A percentile compares a stretch with the other conserved stretches of the same genome.
Evolutionary conservation across 2,113 vertebrate genomes (phyloP).

Genomic region (Herpailurus yagouaroundi): DNA sequence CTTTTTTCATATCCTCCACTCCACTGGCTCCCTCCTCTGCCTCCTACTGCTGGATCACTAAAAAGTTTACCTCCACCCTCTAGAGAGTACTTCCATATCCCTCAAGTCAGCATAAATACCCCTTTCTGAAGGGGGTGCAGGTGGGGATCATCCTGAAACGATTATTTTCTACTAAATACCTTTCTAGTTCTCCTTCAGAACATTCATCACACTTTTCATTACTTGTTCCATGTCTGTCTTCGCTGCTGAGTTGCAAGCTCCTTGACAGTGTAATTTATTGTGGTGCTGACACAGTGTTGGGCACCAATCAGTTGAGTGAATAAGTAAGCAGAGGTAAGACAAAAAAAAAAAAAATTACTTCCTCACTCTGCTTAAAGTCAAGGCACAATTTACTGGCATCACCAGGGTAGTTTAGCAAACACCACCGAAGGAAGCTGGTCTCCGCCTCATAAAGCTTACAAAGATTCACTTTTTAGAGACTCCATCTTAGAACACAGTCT

Average conservation of each 20-base stretch:
- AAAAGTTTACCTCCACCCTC: not conserved
- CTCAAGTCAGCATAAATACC: not conserved
- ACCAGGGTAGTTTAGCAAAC: not conserved
- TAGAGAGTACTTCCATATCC: not conserved
- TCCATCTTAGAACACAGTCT: not conserved
- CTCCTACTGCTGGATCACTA: not conserved
- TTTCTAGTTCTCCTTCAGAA: not conserved
- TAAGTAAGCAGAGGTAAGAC: not conserved
- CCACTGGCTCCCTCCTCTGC: not conserved
- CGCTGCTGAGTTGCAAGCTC: not conserved
- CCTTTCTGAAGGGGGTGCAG: rapidly evolving
- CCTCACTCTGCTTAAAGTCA: not conserved
- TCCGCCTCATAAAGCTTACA: not conserved
- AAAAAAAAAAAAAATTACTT: not conserved
- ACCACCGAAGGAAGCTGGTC: not conserved
- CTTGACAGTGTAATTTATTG: not conserved
- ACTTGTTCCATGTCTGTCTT: not conserved
- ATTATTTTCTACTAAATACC: not conserved
- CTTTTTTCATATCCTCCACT: not conserved
- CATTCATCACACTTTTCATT: not conserved
- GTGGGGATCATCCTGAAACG: not conserved
- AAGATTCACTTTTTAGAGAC: not conserved
- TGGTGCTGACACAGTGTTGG: too few relatives aligned
- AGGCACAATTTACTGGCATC: not conserved
- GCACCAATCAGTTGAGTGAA: not conserved